phyloP scores from a whole-genome alignment of 2,113 vertebrate species.

The Myxocyprinus asiaticus region DNA sequence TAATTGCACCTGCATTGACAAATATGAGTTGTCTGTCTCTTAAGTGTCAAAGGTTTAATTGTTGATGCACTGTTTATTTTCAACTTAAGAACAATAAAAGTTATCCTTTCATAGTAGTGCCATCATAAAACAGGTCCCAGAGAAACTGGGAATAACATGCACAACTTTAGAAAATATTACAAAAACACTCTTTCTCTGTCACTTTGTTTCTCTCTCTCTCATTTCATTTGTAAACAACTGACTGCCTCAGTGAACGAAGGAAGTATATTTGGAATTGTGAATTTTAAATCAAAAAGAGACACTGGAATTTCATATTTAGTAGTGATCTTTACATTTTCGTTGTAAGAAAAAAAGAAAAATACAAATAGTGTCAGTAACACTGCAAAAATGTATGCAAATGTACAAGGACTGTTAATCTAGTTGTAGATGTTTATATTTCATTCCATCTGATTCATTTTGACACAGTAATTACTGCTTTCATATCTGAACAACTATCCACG shows the following conservation, averaged over 20 bases:
- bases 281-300: neutral
- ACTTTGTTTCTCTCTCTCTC: too few species aligned
- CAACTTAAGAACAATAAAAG: neutral
- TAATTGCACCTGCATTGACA: conserved; percentile 9
- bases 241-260: conserved; percentile 1
- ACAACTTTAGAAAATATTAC: neutral
- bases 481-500: conserved; percentile 4
- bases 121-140: neutral
- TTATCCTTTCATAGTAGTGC: neutral
- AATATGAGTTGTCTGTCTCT: neutral
- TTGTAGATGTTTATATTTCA: neutral
- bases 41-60: neutral
- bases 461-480: conserved; percentile 10
- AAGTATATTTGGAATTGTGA: too few species aligned
- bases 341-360: too few species aligned
- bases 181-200: neutral
- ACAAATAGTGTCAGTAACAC: neutral
- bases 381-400: conserved; percentile 14
- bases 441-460: conserved; percentile 14
- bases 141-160: neutral
- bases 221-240: neutral
- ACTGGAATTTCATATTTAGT: neutral
- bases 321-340: neutral
- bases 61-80: neutral
- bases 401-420: neutral